Evolutionary conservation across 2,113 vertebrate species (phyloP).

Genomic region (Scatophagus argus): DNA sequence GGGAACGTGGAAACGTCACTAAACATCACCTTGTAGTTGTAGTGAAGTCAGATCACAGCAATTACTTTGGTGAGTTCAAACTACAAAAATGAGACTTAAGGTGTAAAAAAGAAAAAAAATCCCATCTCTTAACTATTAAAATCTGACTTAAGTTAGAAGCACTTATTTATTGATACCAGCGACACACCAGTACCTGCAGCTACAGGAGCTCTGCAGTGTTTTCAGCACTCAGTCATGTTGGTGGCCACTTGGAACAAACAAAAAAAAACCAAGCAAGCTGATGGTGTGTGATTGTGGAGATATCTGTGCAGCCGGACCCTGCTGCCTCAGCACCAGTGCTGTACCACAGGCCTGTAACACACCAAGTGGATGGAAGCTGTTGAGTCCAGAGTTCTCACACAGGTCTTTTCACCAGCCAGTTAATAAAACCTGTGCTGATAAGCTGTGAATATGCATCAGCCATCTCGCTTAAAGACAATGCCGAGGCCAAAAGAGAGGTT

Average conservation of each 20-base stretch:
- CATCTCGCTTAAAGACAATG: constrained; percentile 55
- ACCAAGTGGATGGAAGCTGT: constrained; percentile 13
- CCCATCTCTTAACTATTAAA: too few relatives aligned
- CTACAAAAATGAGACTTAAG: not conserved
- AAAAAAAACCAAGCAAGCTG: constrained; percentile 29
- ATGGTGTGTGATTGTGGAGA: constrained; percentile 32
- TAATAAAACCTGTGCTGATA: constrained; percentile 60
- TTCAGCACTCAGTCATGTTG: not conserved
- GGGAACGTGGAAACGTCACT: not conserved
- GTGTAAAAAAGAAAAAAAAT: not conserved
- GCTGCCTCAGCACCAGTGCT: constrained; percentile 55
- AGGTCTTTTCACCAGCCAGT: constrained; percentile 57
- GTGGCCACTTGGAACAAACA: constrained; percentile 18
- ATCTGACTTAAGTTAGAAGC: not conserved
- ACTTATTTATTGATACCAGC: not conserved
- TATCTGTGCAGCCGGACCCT: constrained; percentile 52
- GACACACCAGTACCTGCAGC: not conserved
- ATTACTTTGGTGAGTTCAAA: too few relatives aligned
- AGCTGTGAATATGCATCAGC: constrained; percentile 63
- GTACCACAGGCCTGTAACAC: constrained; percentile 58
- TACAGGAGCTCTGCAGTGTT: constrained; percentile 8
- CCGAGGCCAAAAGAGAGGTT: constrained; percentile 42
- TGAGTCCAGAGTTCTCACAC: constrained; percentile 37
- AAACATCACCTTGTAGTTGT: too few relatives aligned
- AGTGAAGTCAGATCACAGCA: too few relatives aligned